Evolutionary conservation across 2,797 vertebrate genomes (phyloP), one percentile per base, ranked within the genome.

Genomic region (Coccyzus lansbergi): DNA sequence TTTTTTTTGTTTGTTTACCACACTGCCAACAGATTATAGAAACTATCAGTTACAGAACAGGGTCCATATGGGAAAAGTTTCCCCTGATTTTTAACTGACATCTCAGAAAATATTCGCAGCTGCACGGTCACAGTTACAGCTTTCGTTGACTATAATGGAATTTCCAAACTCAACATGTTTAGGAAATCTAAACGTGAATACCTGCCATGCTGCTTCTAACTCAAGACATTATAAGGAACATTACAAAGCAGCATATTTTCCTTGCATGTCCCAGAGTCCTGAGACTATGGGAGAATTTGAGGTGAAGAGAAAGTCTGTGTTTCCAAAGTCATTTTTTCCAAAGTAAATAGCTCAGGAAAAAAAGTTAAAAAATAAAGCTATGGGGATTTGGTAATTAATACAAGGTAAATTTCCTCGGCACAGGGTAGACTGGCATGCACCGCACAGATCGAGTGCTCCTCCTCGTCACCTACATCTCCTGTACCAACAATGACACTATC

Each of bases 401-500:
- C 6, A 68, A 44, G 15, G 36, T 6, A 48, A 15, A 49, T 49
- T 49, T 55, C 52, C 28, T 58, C 42, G 20, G 7, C 0, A 2
- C 44, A 33, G 1, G 2, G 46, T 38, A 42, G 46, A 36, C 12
- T 25, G 49, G 14, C 29, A 29, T 9, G 28, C 49, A 15, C 49
- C 24, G 4, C 60, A 20, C 25, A 4, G 13, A 7, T 4, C 0
- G 3, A 58, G 26, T 3, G 18, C 46, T 9, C 62, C 52, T 55
- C 34, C 40, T 51, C 68, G 26, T 17, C 49, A 33, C 34, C 10
- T 0, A 7, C 3, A 7, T 15, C 17, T 49, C 31, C 51, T 26
- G 13, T 34, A 36, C 36, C 48, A 62, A 38, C 34, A n/a, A 21
- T 6, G 56, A 42, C 17, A 22, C 26, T 1, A 3, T 49, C 13